Conservation (phyloP, 2,888 invertebrate species). For the Drosophila quasianomalipes region DNA sequence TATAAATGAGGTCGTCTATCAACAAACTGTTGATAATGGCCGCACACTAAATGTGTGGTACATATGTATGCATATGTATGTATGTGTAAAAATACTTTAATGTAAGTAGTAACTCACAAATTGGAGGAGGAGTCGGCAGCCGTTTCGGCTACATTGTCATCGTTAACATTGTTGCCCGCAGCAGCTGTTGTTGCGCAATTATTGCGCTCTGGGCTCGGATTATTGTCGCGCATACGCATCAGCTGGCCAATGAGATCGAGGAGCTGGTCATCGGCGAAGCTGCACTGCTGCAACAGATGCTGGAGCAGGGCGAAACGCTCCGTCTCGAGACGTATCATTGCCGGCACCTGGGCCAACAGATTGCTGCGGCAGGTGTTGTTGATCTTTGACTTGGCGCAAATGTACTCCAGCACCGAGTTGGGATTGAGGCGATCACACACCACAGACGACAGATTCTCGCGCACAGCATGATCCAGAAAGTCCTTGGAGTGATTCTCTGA, state of each 20-base stretch:
- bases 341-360: constrained; percentile 78
- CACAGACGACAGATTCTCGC: constrained; percentile 84
- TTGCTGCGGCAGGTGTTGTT: constrained; percentile 79
- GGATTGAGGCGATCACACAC: constrained; percentile 85
- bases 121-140: constrained; percentile 84
- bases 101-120: constrained; percentile 57
- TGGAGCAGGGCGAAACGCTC: constrained; percentile 77
- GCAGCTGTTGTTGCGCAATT: constrained; percentile 12
- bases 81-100: constrained; percentile 3
- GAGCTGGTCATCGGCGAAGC: constrained; percentile 74
- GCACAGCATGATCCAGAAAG: constrained; percentile 84
- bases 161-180: constrained; percentile 1
- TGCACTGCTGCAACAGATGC: constrained; percentile 68
- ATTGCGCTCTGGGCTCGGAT: constrained; percentile 35
- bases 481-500: constrained; percentile 85
- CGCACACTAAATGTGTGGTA: background rate
- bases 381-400: constrained; percentile 83
- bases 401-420: constrained; percentile 83
- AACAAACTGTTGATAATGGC: constrained; percentile 14
- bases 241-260: constrained; percentile 78
- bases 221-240: constrained; percentile 65
- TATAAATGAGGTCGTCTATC: constrained; percentile 9
- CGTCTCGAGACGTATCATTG: constrained; percentile 70
- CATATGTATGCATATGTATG: background rate
- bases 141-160: constrained; percentile 81